Evolutionary conservation across 1,140 invertebrate genomes (phyloP).

Genomic region (Drosophila pseudoobscura): DNA sequence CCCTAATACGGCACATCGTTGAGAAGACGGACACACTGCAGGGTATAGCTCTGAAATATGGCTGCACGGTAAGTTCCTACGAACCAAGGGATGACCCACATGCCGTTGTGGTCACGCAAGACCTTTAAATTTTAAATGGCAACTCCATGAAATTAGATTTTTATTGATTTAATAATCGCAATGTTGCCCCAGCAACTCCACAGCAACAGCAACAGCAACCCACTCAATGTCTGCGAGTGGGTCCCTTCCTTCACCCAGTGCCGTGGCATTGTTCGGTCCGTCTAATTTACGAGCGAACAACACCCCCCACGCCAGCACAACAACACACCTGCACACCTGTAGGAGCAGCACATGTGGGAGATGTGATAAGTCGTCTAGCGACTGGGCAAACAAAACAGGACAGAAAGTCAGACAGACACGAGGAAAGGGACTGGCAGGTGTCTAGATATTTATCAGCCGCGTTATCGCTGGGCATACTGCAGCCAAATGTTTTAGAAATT

Average conservation of each 20-base stretch:
- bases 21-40: constrained; percentile 93
- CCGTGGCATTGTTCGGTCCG: not conserved
- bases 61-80: constrained; percentile 90
- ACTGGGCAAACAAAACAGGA: constrained; percentile 31
- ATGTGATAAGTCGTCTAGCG: constrained; percentile 50
- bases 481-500: constrained; percentile 29
- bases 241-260: not conserved
- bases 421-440: constrained; percentile 27
- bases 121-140: constrained; percentile 43
- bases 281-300: constrained; percentile 37
- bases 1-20: constrained; percentile 91
- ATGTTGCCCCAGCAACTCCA: constrained; percentile 34
- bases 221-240: not conserved
- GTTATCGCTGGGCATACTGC: constrained; percentile 54
- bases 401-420: constrained; percentile 32
- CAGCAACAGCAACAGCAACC: not conserved
- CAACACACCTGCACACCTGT: constrained; percentile 22
- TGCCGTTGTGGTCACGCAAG: constrained; percentile 16
- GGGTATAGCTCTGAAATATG: constrained; percentile 96
- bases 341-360: not conserved
- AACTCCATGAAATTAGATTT: constrained; percentile 38
- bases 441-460: constrained; percentile 44
- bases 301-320: constrained; percentile 2
- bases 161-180: constrained; percentile 70
- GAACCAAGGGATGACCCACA: too few species aligned